phyloP scores from a whole-genome alignment of 1,140 invertebrate species.

The Drosophila bocqueti region DNA sequence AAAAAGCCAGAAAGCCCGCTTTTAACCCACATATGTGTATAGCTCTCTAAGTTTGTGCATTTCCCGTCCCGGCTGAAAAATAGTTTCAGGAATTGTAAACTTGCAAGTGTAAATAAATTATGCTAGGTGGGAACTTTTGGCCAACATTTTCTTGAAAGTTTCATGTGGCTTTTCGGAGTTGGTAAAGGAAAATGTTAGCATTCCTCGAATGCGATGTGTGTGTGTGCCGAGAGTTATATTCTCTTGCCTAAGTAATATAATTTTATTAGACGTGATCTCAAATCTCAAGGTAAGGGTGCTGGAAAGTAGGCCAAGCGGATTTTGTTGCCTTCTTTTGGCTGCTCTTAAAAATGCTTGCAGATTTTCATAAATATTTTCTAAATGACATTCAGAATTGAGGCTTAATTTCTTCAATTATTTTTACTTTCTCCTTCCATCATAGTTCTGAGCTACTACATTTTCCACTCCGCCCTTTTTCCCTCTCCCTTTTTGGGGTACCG shows the following conservation, averaged over 20 bases:
- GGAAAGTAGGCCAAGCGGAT: background rate
- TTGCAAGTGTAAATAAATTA: constrained; percentile 37
- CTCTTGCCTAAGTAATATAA: constrained; percentile 3
- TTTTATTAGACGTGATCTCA: constrained; percentile 13
- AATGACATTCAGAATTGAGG: background rate
- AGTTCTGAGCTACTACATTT: background rate
- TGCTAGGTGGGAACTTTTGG: constrained; percentile 29
- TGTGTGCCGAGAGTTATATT: background rate
- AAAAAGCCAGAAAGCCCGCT: background rate
- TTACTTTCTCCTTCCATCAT: background rate
- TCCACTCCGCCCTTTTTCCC: background rate
- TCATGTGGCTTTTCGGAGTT: constrained; percentile 7
- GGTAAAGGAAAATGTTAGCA: constrained; percentile 10
- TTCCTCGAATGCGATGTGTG: background rate
- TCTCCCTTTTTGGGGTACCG: background rate
- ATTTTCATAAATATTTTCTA: background rate
- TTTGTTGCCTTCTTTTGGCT: background rate
- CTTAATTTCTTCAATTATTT: constrained; percentile 8
- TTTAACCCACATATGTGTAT: constrained; percentile 23
- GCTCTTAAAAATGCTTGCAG: background rate
- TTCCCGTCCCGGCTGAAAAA: constrained; percentile 12
- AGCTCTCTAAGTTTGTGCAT: background rate
- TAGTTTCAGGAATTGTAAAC: constrained; percentile 31
- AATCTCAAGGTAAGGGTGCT: background rate
- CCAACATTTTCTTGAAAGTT: constrained; percentile 25